A percentile compares a stretch with the other conserved stretches of the same genome.
These are phyloP conservation scores for Myanophis thanlyinensis DNA, from an alignment of 2,113 vertebrate genomes.

Conservation along the genomic window DNA sequence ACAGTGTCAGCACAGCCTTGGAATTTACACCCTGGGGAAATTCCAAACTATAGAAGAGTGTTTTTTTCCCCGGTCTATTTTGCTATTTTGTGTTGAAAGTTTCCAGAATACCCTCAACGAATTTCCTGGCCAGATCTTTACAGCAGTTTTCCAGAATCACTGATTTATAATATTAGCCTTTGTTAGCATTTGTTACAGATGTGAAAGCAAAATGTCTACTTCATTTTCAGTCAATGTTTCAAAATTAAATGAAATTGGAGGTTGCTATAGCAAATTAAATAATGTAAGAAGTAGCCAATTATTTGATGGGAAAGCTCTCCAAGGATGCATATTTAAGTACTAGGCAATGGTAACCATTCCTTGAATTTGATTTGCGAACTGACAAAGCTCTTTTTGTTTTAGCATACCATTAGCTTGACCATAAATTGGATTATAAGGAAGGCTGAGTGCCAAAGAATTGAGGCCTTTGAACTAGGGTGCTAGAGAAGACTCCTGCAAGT, in stretches of 20 bases:
- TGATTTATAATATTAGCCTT: slow-evolving; percentile 10
- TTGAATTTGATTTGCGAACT: slow-evolving; percentile 12
- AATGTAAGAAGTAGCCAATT: slow-evolving; percentile 17
- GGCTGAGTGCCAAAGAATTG: too few relatives aligned
- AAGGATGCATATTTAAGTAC: slow-evolving; percentile 12
- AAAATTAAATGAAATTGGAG: slow-evolving; percentile 26
- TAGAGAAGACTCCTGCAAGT: too few relatives aligned
- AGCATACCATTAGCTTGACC: neutral
- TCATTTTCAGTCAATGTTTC: slow-evolving; percentile 22
- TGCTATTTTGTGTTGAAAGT: neutral
- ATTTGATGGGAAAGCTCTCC: slow-evolving; percentile 11
- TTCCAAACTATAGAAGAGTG: neutral
- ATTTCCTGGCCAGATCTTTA: neutral
- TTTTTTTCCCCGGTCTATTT: neutral
- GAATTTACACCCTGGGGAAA: neutral
- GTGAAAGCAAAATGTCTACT: neutral
- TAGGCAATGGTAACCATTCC: slow-evolving; percentile 1
- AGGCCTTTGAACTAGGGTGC: too few relatives aligned
- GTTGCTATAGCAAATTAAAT: slow-evolving; percentile 22
- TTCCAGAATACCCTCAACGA: neutral
- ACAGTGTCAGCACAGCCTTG: neutral
- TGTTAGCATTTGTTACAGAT: slow-evolving; percentile 17
- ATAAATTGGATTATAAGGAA: too few relatives aligned
- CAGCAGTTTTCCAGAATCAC: neutral
- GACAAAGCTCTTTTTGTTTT: neutral